Conservation (phyloP, 2,797 vertebrate genomes). For the Caiman crocodilus region DNA sequence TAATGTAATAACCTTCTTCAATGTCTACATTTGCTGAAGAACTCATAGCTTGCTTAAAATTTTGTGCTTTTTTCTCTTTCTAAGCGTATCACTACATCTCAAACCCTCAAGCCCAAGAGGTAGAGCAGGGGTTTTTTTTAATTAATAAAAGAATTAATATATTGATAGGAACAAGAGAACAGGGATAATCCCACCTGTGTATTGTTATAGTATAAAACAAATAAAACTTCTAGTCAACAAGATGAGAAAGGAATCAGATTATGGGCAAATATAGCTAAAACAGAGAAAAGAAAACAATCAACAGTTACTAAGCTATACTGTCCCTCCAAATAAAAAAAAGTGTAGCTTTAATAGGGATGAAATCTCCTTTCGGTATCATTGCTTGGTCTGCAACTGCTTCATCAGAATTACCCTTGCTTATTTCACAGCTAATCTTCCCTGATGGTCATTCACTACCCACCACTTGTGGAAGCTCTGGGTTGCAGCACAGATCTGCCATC, state of each 20-base stretch:
- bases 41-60: background rate
- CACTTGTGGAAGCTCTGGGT: too few relatives aligned
- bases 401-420: too few relatives aligned
- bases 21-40: background rate
- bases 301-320: background rate
- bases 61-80: background rate
- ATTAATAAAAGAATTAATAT: background rate
- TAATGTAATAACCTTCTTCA: background rate
- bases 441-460: too few relatives aligned
- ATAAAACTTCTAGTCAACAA: background rate
- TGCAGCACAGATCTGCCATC: too few relatives aligned
- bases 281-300: background rate
- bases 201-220: background rate
- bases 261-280: background rate
- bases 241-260: background rate
- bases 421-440: too few relatives aligned
- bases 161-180: conserved; percentile 9
- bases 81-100: conserved; percentile 1
- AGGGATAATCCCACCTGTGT: background rate
- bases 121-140: background rate
- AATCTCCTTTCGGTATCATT: too few relatives aligned
- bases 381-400: too few relatives aligned
- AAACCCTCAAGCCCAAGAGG: background rate
- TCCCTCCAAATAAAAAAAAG: background rate
- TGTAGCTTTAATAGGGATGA: too few relatives aligned